phyloP scores from a whole-genome alignment of 2,113 vertebrate species.

The Nesogale talazaci region DNA sequence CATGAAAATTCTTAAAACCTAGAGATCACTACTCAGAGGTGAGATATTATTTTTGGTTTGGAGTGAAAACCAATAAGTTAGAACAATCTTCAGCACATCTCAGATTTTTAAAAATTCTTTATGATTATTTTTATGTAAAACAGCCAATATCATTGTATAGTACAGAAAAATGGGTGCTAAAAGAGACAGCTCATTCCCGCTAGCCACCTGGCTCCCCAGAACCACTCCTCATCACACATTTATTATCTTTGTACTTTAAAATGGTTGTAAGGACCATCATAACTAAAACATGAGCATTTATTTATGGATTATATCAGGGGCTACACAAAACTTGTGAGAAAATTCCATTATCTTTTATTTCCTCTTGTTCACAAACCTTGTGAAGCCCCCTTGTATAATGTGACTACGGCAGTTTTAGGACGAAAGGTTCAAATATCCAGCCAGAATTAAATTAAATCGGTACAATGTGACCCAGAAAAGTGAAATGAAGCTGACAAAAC shows the following conservation, averaged over 20 bases:
- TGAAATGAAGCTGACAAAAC: conserved; percentile 60
- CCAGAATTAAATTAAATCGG: conserved; percentile 46
- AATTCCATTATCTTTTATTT: too few species aligned
- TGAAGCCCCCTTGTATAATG: neutral
- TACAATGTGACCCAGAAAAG: conserved; percentile 63
- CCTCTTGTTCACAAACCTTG: too few species aligned
- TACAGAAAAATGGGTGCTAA: neutral
- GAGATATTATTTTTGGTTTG: neutral
- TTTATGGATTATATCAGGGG: too few species aligned
- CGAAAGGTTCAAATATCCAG: conserved; percentile 10
- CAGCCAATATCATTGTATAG: too few species aligned
- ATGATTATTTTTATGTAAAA: too few species aligned
- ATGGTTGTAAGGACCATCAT: neutral
- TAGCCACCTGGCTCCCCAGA: neutral
- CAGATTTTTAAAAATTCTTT: neutral
- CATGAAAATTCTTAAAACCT: neutral
- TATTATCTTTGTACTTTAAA: neutral
- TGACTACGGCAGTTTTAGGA: conserved; percentile 7
- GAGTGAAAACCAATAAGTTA: neutral
- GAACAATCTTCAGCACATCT: neutral
- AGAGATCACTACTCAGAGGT: neutral
- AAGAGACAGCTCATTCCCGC: neutral
- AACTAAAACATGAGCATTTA: neutral
- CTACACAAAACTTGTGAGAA: too few species aligned
- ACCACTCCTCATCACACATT: neutral